Evolutionary conservation across 1,140 invertebrate genomes (phyloP).

Genomic region (Drosophila melanogaster): DNA sequence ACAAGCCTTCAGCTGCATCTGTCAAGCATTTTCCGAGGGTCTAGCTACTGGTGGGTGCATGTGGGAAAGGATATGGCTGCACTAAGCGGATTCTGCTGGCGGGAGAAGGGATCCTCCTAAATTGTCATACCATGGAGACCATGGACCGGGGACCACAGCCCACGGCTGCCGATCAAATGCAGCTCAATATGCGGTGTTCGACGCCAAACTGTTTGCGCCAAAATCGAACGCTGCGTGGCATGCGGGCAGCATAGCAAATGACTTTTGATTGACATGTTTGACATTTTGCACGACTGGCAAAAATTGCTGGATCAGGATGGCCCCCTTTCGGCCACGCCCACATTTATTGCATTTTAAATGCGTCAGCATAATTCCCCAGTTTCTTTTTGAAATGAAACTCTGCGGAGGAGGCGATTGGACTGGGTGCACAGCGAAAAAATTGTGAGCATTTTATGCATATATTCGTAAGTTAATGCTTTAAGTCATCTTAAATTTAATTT

Average conservation of each 20-base stretch:
- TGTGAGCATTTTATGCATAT: background rate
- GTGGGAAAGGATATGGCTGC: conserved; percentile 10
- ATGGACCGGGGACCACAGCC: conserved; percentile 6
- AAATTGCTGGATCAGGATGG: conserved; percentile 57
- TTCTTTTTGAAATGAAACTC: conserved; percentile 39
- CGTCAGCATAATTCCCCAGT: conserved; percentile 74
- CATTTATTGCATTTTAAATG: conserved; percentile 76
- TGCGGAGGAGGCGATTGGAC: background rate
- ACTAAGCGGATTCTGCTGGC: conserved; percentile 56
- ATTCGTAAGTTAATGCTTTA: background rate
- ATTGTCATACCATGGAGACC: conserved; percentile 41
- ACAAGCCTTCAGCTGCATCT: conserved; percentile 28
- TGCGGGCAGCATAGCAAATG: conserved; percentile 65
- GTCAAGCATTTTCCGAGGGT: background rate
- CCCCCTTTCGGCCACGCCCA: conserved; percentile 13
- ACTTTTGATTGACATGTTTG: conserved; percentile 83
- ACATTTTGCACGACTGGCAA: conserved; percentile 78
- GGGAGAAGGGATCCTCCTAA: conserved; percentile 23
- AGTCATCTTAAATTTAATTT: background rate
- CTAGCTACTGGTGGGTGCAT: background rate
- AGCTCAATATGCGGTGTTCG: conserved; percentile 37
- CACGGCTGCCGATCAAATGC: conserved; percentile 28
- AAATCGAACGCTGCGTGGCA: conserved; percentile 54
- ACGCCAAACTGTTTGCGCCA: conserved; percentile 43
- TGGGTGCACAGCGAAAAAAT: background rate